Base-by-base conservation (phyloP, 2,888 invertebrate species). In the Diaperis boleti region DNA sequence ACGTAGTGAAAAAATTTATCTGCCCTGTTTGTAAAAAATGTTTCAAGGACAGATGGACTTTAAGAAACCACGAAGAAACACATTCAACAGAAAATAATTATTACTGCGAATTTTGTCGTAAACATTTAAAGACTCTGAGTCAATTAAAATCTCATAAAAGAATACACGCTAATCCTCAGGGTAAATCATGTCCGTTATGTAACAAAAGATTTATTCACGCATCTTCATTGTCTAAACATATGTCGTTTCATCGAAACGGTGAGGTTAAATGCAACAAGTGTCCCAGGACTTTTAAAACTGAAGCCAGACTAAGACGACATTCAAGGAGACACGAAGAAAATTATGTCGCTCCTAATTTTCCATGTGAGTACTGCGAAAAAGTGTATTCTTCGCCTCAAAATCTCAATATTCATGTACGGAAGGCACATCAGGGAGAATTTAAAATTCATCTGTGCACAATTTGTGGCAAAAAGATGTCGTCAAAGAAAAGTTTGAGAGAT, bases 21-120 rank as follows among this genome's bases (percentile, higher is more conserved):
- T 72, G 72, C 59, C 54, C 65, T 1, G 47, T 64, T 11, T 74
- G 71, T 59, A 69, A 69, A 5, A 69, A 69, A 35, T 66, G 60
- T 18, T 72, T 74, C 55, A 69, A 72, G 10, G 65, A 69, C 18
- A 69, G 64, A 13, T 71, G 69, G 14, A 69, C 66, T 56, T 47
- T 72, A 5, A 62, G 62, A 8, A 60, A 66, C 8, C 74, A 74
- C 17, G 66, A 62, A 66, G 50, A 71, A 37, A 71, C 70, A 14
- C 84, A 84, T 45, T 82, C 79, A 49, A 80, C 81, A 0, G 81
- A 78, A 0, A 84, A 82, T 59, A 81, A 83, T 14, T 77, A 78
- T 50, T 81, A 83, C 10, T 85, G 85, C 60, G 74, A 72, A 56
- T 83, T 78, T 50, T 85, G 85, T 66, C 77, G 74, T 60, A 85